Evolutionary conservation across 2,113 vertebrate species (phyloP), one percentile per base, ranked within the genome.

Genomic region (Sylvia atricapilla): DNA sequence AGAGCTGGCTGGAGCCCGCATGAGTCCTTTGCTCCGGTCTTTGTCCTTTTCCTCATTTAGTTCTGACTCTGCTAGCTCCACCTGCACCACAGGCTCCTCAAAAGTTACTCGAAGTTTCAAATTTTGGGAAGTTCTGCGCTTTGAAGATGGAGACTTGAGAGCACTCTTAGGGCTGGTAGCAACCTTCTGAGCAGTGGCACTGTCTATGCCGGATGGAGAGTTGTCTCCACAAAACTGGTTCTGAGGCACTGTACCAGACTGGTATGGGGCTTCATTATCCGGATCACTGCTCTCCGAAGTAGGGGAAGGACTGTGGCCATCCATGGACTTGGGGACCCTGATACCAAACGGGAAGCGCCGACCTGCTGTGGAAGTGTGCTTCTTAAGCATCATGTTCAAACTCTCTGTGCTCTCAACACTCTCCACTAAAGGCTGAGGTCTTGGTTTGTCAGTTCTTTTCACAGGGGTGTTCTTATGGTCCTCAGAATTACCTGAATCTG

Each of bases 141-240:
- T 99, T 59, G 99, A 99, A 11, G 99, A 99, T 1, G 99, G 99
- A 18, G 99, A 99, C 94, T 99, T 99, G 88, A 99, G 98, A 78
- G 99, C 99, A 20, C 99, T 99, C 96, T 99, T 99, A 86, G 99
- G 99, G 95, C 99, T 99, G 7, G 98, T 99, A 74, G 99, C 97
- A 15, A 96, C 95, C 87, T 99, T 99, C 91, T 98, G 98, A 37
- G 97, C 97, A 10, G 96, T 46, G 5, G 95, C 64, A 41, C 87
- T 85, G 13, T 99, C 98, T 0, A 62, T 43, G 85, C 69, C 93
- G 75, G 91, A 77, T 0, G 80, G 94, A 84, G 91, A 89, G 55
- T 8, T 23, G 35, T 99, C 99, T 75, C 94, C 96, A 43, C 97
- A 78, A 24, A 90, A 70, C 93, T 98, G 55, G 96, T 37, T 58